Evolutionary conservation across 35 echinoderm and acorn worm genomes (phyloP).

Genomic region (Acanthaster planci): DNA sequence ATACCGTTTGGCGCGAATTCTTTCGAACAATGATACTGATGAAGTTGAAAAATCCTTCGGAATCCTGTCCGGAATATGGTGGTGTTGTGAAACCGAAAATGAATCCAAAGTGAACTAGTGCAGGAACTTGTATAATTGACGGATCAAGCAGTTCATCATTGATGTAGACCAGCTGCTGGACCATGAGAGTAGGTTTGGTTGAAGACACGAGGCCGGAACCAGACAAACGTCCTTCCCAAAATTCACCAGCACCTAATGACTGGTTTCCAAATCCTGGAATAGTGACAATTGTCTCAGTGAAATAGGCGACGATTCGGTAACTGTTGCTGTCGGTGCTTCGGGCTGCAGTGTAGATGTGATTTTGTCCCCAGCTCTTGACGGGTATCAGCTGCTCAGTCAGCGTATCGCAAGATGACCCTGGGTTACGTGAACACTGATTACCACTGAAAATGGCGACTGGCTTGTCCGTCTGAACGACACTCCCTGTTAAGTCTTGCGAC

Average conservation of each 20-base stretch:
- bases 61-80: constrained; percentile 43
- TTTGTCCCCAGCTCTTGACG: constrained; percentile 51
- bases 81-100: constrained; percentile 68
- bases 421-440: constrained; percentile 30
- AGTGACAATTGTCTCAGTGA: constrained; percentile 35
- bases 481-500: constrained; percentile 41
- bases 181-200: constrained; percentile 17
- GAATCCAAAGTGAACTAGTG: constrained; percentile 53
- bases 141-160: constrained; percentile 32
- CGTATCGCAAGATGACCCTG: constrained; percentile 32
- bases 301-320: constrained; percentile 47
- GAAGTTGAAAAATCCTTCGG: constrained; percentile 48
- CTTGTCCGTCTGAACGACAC: constrained; percentile 47
- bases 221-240: constrained; percentile 42
- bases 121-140: constrained; percentile 56
- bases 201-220: constrained; percentile 46
- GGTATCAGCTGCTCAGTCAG: constrained; percentile 55
- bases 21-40: constrained; percentile 51
- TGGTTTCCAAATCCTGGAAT: constrained; percentile 24
- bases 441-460: constrained; percentile 57
- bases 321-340: neutral
- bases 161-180: constrained; percentile 20
- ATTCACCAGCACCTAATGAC: constrained; percentile 31
- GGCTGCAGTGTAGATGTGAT: constrained; percentile 58
- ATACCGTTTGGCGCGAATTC: constrained; percentile 30